Evolutionary conservation across 1,140 invertebrate genomes (phyloP), one percentile per base, ranked within the genome.

Genomic region (Lasaia peninsularis): DNA sequence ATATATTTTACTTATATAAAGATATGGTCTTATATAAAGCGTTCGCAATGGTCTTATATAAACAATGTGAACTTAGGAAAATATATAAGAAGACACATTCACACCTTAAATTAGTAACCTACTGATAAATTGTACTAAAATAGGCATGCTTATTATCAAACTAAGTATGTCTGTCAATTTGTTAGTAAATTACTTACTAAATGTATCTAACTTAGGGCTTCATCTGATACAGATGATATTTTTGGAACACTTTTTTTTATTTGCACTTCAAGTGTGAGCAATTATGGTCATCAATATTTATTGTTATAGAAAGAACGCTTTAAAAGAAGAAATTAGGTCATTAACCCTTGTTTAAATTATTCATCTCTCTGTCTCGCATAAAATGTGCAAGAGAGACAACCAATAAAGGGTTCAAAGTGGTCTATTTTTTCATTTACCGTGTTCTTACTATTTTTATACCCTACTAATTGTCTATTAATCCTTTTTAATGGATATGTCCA

Each of bases 161-260:
- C 70, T 74, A 72, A 79, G 63, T 68, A 63, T 57, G 61, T 80
- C 73, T 76, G 70, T 75, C 67, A 72, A 68, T 68, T 67, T 78
- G 79, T 88, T 88, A 88, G 78, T 86, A 80, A 63, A 72, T 73
- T 77, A 77, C 40, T 75, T 78, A 78, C 72, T 83, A 76, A 73
- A 73, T 52, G 58, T 75, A 75, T 52, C 71, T 86, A 83, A 52
- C 86, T 86, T 86, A 44, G 79, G 80, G 86, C 79, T 78, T 78
- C 86, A 86, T 88, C 86, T 88, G 86, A 88, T 88, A 84, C 86
- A 88, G 86, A 88, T 78, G 81, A 80, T 67, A 57, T 67, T 78
- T 80, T 77, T 73, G 67, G 70, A 78, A 76, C 71, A 76, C 72
- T 75, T 80, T 71, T n/a, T n/a, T 68, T 63, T 72, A 75, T 83